Evolutionary conservation across 2,113 vertebrate species (phyloP).

Genomic region (Onychostoma macrolepis): DNA sequence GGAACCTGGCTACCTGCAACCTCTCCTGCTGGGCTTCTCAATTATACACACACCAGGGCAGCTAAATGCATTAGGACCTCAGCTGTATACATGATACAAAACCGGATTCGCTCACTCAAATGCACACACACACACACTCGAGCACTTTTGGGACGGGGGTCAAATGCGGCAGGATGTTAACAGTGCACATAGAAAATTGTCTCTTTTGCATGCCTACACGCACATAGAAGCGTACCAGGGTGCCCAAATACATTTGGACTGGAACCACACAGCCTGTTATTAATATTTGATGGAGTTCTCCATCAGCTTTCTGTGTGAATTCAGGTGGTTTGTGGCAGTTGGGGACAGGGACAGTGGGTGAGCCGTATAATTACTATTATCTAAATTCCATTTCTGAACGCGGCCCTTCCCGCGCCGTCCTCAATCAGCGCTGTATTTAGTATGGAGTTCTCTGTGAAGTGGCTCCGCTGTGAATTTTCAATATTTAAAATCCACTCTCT

Average conservation of each 20-base stretch:
- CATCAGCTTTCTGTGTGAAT: constrained; percentile 37
- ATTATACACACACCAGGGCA: constrained; percentile 55
- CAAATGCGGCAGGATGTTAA: neutral
- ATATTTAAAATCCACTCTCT: constrained; percentile 53
- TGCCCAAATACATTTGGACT: constrained; percentile 44
- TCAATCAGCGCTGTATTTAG: constrained; percentile 48
- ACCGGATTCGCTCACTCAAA: constrained; percentile 30
- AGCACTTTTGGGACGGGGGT: neutral
- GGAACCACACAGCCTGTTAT: constrained; percentile 53
- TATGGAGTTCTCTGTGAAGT: constrained; percentile 40
- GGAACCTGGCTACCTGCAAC: constrained; percentile 43
- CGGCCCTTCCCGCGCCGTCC: constrained; percentile 37
- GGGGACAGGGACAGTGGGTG: constrained; percentile 35
- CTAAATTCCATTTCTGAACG: constrained; percentile 56
- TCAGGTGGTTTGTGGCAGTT: constrained; percentile 52
- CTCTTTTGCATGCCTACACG: constrained; percentile 24
- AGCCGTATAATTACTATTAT: constrained; percentile 57
- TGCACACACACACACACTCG: constrained; percentile 12
- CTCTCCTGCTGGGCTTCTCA: constrained; percentile 38
- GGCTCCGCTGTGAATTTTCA: constrained; percentile 50
- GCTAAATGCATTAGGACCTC: constrained; percentile 51
- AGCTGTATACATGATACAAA: constrained; percentile 30
- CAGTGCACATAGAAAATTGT: neutral
- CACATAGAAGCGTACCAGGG: constrained; percentile 32
- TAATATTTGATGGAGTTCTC: constrained; percentile 63